These are phyloP conservation scores for Siniperca knerii DNA, from an alignment of 2,113 vertebrate species.

Conservation along the genomic window DNA sequence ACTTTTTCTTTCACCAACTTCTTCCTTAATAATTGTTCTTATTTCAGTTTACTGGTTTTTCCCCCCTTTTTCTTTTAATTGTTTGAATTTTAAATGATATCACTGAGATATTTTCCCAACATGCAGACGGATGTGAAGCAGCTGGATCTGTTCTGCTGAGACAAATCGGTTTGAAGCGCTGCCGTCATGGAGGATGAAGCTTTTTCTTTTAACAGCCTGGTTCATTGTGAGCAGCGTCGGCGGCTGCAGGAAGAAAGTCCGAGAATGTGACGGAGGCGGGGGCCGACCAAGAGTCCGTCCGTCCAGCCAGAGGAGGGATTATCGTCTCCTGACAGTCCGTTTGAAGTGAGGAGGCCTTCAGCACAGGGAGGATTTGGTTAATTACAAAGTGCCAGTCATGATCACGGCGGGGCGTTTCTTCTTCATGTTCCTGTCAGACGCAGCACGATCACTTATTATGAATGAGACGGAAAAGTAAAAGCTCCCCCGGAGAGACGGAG, in stretches of 20 bases:
- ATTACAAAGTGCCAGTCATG: constrained; percentile 70
- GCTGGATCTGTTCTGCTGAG: constrained; percentile 26
- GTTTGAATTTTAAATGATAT: too few species aligned
- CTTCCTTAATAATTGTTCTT: too few species aligned
- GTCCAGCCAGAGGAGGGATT: constrained; percentile 53
- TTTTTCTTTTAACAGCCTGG: constrained; percentile 30
- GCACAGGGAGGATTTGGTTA: constrained; percentile 60
- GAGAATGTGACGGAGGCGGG: constrained; percentile 26
- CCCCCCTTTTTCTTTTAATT: too few species aligned
- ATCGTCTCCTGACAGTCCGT: constrained; percentile 51
- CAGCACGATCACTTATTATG: constrained; percentile 32
- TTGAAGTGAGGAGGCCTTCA: constrained; percentile 59
- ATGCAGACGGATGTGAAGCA: not conserved
- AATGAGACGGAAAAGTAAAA: constrained; percentile 22
- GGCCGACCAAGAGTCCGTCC: constrained; percentile 1
- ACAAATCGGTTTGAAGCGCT: constrained; percentile 38
- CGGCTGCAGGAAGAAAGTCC: constrained; percentile 11
- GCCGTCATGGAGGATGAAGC: constrained; percentile 47
- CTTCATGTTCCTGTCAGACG: constrained; percentile 56
- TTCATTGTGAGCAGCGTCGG: constrained; percentile 28
- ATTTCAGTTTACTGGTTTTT: too few species aligned
- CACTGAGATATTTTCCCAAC: not conserved
- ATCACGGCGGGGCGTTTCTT: constrained; percentile 44
- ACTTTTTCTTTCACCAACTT: too few species aligned
- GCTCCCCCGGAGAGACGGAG: constrained; percentile 28